These are phyloP conservation scores for Aphidius colemani DNA, from an alignment of 2,888 invertebrate species.

Conservation along the genomic window DNA sequence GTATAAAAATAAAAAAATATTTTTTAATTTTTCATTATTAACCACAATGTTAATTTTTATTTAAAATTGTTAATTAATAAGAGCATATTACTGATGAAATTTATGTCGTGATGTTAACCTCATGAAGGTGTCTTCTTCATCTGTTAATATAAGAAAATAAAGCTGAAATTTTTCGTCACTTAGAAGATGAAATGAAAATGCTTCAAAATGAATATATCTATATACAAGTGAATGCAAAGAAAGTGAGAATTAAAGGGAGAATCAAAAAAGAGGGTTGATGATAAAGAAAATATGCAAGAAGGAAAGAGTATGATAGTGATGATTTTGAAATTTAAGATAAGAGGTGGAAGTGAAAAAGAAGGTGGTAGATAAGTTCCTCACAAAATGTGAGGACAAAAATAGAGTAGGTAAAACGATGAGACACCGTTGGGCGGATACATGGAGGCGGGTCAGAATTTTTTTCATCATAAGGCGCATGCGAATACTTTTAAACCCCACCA, in stretches of 20 bases:
- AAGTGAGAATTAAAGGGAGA: not conserved
- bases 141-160: no score
- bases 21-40: not conserved
- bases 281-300: conserved; percentile 26
- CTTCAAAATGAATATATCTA: not conserved
- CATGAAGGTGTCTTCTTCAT: conserved; percentile 5
- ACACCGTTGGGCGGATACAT: conserved; percentile 48
- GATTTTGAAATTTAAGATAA: conserved; percentile 28
- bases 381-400: conserved; percentile 29
- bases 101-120: no score
- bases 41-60: not conserved
- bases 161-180: no score
- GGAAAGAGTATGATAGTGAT: conserved; percentile 28
- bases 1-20: no score
- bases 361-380: conserved; percentile 21
- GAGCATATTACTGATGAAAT: conserved; percentile 5
- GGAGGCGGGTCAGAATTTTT: conserved; percentile 57
- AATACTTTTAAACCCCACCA: conserved; percentile 51
- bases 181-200: no score
- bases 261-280: conserved; percentile 19
- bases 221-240: not conserved
- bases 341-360: conserved; percentile 25
- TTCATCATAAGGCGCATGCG: conserved; percentile 53
- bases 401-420: conserved; percentile 37
- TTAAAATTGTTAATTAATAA: not conserved